Conservation (phyloP, 2,888 invertebrate genomes). For the Syrista parreyssii region DNA sequence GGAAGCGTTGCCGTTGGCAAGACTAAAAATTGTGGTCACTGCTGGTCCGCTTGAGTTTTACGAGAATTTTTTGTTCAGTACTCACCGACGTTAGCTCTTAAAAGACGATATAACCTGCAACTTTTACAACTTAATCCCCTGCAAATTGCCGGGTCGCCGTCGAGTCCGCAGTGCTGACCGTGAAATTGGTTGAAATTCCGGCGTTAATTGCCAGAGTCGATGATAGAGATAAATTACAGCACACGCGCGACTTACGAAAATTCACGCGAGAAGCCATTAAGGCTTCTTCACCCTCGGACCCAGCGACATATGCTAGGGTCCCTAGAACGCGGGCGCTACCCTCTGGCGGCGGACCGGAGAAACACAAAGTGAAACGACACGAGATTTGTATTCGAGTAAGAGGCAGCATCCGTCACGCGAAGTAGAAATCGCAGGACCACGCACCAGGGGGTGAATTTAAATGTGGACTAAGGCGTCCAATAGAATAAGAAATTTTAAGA, state of each 20-base stretch:
- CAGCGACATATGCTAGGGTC: not conserved
- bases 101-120: not conserved
- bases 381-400: not conserved
- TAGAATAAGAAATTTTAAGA: not conserved
- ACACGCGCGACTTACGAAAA: not conserved
- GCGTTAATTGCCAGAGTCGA: not conserved
- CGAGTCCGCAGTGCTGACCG: not conserved
- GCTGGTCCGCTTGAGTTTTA: not conserved
- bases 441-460: not conserved
- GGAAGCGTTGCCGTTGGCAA: not conserved
- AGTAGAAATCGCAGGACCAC: not conserved
- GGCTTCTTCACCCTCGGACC: not conserved
- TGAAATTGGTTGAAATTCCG: not conserved
- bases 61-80: not conserved
- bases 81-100: not conserved
- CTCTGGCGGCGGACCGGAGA: not conserved
- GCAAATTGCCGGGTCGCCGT: conserved; percentile 10
- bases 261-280: not conserved
- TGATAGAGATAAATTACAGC: not conserved
- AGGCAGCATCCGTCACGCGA: not conserved
- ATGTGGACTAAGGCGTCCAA: not conserved
- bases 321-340: not conserved
- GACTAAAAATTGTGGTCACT: not conserved
- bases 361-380: not conserved
- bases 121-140: conserved; percentile 27